Base-by-base conservation (phyloP, 2,113 vertebrate species). In the Corythaixoides concolor region DNA sequence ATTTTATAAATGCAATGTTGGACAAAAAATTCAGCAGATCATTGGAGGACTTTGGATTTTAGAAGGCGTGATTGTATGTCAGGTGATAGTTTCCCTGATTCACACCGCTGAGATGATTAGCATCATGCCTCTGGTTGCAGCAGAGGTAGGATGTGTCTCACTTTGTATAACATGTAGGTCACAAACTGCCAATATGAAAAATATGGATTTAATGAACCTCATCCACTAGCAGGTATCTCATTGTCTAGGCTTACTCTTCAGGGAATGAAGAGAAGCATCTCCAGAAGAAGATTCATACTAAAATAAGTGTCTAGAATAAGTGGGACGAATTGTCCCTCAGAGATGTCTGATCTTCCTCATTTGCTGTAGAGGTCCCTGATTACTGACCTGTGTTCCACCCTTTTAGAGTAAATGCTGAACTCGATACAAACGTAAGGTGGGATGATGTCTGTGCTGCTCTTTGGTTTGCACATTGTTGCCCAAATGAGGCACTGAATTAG, bases 241-340 rank as follows among this genome's bases (percentile, higher is more conserved):
- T 77, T 78, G 94, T 92, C 84, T 92, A 32, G 82, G 32, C 56
- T 53, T 55, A 10, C 86, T 89, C 91, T 84, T 49, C 49, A 75
- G 89, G 91, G 89, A 97, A 69, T 0, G 0, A 66, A 88, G 55
- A 55, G 52, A 81, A 63, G 41, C 68, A 67, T 90, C 80, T 94
- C 73, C 47, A 94, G 88, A 74, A 93, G 68, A 85, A 84, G 26
- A 74, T 41, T 63, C 12, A 2, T 72, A 32, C 43, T 85, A 60
- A 95, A 95, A 94, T 81, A 92, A 30, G 43, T 74, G 52, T 87
- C 76, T 89, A 52, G 68, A 89, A 33, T 92, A 94, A 94, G 18
- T 95, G 80, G 94, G 93, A 78, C 95, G 91, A 89, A 81, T 90
- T 69, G 35, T 89, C 59, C 90, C 80, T 90, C 49, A 43, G 86